Evolutionary conservation across 2,113 vertebrate species (phyloP).

Genomic region (Eptesicus fuscus): DNA sequence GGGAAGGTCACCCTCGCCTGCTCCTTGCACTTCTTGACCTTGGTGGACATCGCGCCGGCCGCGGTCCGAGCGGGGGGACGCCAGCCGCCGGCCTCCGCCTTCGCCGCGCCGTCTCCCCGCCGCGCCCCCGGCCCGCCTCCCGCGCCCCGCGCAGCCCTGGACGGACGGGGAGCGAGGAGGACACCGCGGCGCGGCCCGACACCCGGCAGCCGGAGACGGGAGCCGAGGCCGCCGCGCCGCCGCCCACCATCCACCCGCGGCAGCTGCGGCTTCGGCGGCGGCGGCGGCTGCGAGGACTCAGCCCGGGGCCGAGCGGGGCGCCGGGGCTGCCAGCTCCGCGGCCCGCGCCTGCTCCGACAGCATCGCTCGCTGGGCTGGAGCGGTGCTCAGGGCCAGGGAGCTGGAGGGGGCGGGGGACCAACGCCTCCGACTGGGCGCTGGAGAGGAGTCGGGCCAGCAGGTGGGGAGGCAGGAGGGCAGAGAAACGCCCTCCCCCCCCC

Average conservation of each 20-base stretch:
- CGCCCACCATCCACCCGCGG: conserved; percentile 11
- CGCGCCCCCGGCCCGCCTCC: neutral
- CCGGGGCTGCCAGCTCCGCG: conserved; percentile 32
- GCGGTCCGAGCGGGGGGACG: conserved; percentile 6
- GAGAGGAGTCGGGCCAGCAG: neutral
- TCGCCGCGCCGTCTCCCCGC: neutral
- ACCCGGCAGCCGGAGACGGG: neutral
- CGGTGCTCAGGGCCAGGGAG: neutral
- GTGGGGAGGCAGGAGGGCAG: neutral
- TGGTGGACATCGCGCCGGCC: conserved; percentile 77
- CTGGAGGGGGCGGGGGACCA: neutral
- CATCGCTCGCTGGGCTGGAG: conserved; percentile 71
- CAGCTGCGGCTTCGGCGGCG: neutral
- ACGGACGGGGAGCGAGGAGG: neutral
- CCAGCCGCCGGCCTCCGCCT: neutral
- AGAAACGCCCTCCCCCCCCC: neutral
- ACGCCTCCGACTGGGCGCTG: neutral
- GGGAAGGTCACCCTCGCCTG: conserved; percentile 83
- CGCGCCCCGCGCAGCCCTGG: conserved; percentile 1
- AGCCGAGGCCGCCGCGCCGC: neutral
- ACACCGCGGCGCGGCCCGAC: neutral
- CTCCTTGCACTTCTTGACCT: conserved; percentile 78
- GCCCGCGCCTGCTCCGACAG: conserved; percentile 68
- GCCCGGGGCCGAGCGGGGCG: neutral
- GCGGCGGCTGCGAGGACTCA: neutral